Conservation (phyloP, 2,113 vertebrate species). For the Dasyurus viverrinus region DNA sequence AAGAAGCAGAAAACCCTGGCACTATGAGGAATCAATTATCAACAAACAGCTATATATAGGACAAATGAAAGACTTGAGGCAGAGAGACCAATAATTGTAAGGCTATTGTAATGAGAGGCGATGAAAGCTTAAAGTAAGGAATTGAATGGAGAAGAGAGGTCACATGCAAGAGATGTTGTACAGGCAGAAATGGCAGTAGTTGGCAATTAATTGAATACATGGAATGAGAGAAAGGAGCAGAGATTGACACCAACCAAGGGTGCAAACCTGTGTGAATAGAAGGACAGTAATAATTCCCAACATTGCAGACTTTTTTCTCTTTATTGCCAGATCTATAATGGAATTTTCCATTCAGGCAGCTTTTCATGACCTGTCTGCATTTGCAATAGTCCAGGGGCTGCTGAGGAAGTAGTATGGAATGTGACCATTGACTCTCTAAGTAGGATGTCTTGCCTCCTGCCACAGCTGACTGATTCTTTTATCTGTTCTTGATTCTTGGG, state of each 20-base stretch:
- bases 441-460: conserved; percentile 57
- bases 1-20: neutral
- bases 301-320: neutral
- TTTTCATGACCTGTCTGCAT: neutral
- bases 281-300: neutral
- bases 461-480: conserved; percentile 46
- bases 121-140: neutral
- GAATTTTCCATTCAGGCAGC: neutral
- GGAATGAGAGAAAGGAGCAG: neutral
- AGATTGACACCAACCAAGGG: neutral
- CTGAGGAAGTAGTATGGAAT: neutral
- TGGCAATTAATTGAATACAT: neutral
- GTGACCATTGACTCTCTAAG: conserved; percentile 70
- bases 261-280: neutral
- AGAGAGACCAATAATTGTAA: neutral
- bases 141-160: neutral
- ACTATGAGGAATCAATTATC: neutral
- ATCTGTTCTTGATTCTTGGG: conserved; percentile 60
- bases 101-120: neutral
- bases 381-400: neutral
- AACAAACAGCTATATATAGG: neutral
- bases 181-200: neutral
- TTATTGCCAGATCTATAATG: neutral
- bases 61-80: neutral
- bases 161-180: neutral